Base-by-base conservation (phyloP, 2,113 vertebrate genomes). In the Odocoileus hemionus region DNA sequence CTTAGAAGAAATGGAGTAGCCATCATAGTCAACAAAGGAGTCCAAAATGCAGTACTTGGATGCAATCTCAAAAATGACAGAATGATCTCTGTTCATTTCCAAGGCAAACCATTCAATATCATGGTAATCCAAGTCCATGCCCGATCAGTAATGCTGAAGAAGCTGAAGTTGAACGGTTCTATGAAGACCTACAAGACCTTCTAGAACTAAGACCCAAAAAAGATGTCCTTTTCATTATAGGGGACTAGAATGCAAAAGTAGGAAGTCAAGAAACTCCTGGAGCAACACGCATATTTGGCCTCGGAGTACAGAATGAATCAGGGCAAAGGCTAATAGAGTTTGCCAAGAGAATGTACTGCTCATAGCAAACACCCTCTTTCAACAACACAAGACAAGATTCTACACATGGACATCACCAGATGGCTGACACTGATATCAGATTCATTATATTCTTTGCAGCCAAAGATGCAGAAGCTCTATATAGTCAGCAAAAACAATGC, bases 61-160 rank as follows among this genome's bases (percentile, higher is more conserved):
- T 70, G 64, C n/a, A 70, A 0, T 70, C 64, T 70, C 64, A 23
- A 12, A 70, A 70, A 70, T 0, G 2, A 70, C 64, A 36, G 17
- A 70, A 70, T 70, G 9, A 70, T 70, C n/a, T 36, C n/a, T 36
- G 17, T 21, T 36, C 9, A 2, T 70, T 70, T 70, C 4, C 19
- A 70, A 70, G n/a, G n/a, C 64, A 70, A 70, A 36, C 19, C 64
- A 36, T 36, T 67, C 64, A 36, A 1, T 70, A 70, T 36, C 64
- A 70, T 0, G 4, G 17, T 36, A 23, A 23, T 70, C 33, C 5
- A 36, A 70, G n/a, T 21, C n/a, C 23, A 70, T 36, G 9, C 64
- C 5, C 4, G 21, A 36, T 9, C 19, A 70, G n/a, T 21, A 36
- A 70, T 0, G 1, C 64, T 36, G 4, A 36, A 70, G 64, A 21